These are phyloP conservation scores for Tokudaia tokunoshimensis DNA, from an alignment of 2,797 vertebrate genomes.

Conservation along the genomic window DNA sequence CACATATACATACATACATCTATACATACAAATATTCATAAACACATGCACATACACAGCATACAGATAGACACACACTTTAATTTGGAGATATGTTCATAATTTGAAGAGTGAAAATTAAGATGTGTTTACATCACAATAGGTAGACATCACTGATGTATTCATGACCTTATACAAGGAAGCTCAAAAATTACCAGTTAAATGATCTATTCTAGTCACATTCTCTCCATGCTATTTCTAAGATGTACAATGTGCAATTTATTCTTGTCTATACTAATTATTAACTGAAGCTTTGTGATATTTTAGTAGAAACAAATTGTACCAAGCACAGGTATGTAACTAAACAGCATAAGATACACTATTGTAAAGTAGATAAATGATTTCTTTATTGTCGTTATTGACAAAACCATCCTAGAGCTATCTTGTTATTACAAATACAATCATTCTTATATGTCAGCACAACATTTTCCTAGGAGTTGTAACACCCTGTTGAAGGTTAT, in stretches of 20 bases:
- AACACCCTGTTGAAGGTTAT: neutral
- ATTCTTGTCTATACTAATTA: neutral
- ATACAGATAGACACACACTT: neutral
- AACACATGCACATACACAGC: neutral
- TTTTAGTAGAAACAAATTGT: neutral
- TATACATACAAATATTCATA: neutral
- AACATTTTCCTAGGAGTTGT: constrained; percentile 10
- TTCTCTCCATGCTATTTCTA: neutral
- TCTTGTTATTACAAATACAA: neutral
- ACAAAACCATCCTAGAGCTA: neutral
- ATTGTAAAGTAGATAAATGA: constrained; percentile 27
- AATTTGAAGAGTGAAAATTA: constrained; percentile 29
- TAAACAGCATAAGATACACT: neutral
- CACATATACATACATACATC: neutral
- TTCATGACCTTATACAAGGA: constrained; percentile 3
- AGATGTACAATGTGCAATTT: neutral
- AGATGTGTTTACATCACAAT: neutral
- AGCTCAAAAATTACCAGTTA: neutral
- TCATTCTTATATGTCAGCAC: neutral
- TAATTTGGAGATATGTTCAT: neutral
- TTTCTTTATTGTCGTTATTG: constrained; percentile 50
- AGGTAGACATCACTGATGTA: neutral
- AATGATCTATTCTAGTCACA: constrained; percentile 60
- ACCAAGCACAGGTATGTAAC: neutral
- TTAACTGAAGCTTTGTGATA: neutral